Percentiles rank a stretch among this genome's conserved stretches.
Evolutionary conservation across 2,797 vertebrate species (phyloP).

Genomic region (Phoebastria nigripes): DNA sequence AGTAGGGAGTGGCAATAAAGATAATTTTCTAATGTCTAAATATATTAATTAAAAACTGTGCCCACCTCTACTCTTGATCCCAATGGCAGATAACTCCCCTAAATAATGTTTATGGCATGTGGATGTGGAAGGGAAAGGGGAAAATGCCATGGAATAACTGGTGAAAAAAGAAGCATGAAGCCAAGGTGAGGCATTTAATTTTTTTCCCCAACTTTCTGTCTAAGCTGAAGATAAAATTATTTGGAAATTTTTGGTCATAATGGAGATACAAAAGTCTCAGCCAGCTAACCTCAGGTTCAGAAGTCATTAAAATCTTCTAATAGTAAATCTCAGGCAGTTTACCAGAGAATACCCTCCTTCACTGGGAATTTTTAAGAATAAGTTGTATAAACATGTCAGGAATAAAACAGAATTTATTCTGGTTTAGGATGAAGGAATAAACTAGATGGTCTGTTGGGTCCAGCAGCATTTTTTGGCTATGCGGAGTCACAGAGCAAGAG

Average conservation of each 20-base stretch:
- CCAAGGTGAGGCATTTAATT: background rate
- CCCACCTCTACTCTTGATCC: background rate
- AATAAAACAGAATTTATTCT: background rate
- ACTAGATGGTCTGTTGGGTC: background rate
- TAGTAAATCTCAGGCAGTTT: background rate
- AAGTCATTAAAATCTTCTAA: background rate
- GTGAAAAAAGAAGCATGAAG: background rate
- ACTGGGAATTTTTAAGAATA: background rate
- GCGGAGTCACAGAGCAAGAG: background rate
- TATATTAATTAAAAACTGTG: background rate
- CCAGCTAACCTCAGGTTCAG: background rate
- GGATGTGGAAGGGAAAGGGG: background rate
- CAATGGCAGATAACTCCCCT: background rate
- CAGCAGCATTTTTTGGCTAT: background rate
- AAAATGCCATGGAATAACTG: background rate
- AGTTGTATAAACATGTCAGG: background rate
- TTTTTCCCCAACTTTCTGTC: background rate
- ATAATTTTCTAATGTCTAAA: background rate
- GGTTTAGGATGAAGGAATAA: background rate
- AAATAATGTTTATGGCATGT: background rate
- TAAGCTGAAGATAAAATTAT: background rate
- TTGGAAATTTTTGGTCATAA: background rate
- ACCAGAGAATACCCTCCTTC: background rate
- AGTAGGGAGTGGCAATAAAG: background rate
- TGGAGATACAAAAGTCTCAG: background rate